phyloP scores from a whole-genome alignment of 2,888 invertebrate genomes.

The Xylocampa areola region DNA sequence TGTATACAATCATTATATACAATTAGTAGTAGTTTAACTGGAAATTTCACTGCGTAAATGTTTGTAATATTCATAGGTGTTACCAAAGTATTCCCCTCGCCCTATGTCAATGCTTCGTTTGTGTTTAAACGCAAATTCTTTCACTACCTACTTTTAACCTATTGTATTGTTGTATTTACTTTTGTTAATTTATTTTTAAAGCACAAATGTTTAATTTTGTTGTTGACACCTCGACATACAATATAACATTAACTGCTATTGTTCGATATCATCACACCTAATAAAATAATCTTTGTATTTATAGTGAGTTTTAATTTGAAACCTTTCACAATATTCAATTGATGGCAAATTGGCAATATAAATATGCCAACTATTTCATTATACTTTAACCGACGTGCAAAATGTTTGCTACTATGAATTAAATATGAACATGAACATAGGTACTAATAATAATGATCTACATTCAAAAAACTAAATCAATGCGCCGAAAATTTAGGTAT shows the following conservation, averaged over 20 bases:
- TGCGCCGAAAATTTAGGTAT: too few relatives aligned
- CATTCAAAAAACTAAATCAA: too few relatives aligned
- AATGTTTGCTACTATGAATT: too few relatives aligned
- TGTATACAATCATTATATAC: conserved; percentile 57
- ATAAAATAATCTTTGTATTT: conserved; percentile 88
- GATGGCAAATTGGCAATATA: too few relatives aligned
- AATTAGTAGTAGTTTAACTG: conserved; percentile 42
- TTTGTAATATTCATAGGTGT: conserved; percentile 48
- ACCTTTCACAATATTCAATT: too few relatives aligned
- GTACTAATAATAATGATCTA: too few relatives aligned
- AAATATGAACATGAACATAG: too few relatives aligned
- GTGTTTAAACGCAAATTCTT: conserved; percentile 70
- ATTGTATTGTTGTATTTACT: conserved; percentile 85
- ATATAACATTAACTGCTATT: conserved; percentile 86
- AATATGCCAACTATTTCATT: too few relatives aligned
- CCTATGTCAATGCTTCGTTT: conserved; percentile 82
- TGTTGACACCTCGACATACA: conserved; percentile 86
- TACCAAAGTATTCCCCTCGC: conserved; percentile 78
- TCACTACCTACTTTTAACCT: conserved; percentile 75
- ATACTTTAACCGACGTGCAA: too few relatives aligned
- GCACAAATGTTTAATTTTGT: conserved; percentile 88
- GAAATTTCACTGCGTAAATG: conserved; percentile 42
- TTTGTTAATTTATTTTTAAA: conserved; percentile 88
- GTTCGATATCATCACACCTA: conserved; percentile 87
- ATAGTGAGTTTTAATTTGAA: conserved; percentile 68